phyloP scores from a whole-genome alignment of 1,140 invertebrate genomes.

The Caerostris darwini region DNA sequence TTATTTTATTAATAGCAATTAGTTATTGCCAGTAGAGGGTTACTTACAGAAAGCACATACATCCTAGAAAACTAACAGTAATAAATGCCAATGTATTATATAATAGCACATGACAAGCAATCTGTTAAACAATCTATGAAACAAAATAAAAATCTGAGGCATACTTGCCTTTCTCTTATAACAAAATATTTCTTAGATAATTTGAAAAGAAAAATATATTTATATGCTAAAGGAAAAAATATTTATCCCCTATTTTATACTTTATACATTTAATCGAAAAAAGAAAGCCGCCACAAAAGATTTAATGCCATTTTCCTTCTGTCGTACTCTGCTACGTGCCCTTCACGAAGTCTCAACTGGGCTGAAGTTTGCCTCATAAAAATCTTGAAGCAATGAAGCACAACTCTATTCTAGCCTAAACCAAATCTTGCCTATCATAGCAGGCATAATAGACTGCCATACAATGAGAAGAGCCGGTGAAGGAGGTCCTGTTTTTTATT shows the following conservation, averaged over 20 bases:
- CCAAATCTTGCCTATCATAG: conserved; percentile 12
- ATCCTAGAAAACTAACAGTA: too few relatives aligned
- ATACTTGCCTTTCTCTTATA: neutral
- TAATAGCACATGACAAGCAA: too few relatives aligned
- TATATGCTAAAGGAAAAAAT: neutral
- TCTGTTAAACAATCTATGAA: too few relatives aligned
- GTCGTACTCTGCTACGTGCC: neutral
- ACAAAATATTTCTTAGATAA: neutral
- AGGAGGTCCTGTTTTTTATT: conserved; percentile 31
- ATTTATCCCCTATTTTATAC: neutral
- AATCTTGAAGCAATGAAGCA: conserved; percentile 24
- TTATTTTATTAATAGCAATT: too few relatives aligned
- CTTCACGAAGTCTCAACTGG: neutral
- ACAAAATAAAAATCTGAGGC: too few relatives aligned
- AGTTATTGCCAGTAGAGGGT: too few relatives aligned
- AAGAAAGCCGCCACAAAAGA: neutral
- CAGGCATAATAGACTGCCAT: conserved; percentile 5
- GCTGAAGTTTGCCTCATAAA: neutral
- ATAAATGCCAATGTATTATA: too few relatives aligned
- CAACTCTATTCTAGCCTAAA: neutral
- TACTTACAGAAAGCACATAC: too few relatives aligned
- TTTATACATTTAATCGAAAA: neutral
- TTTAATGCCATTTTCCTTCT: neutral
- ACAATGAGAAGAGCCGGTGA: neutral
- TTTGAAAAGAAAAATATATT: neutral